These are phyloP conservation scores for Leistus spinibarbis DNA, from an alignment of 2,888 invertebrate species.

Conservation along the genomic window DNA sequence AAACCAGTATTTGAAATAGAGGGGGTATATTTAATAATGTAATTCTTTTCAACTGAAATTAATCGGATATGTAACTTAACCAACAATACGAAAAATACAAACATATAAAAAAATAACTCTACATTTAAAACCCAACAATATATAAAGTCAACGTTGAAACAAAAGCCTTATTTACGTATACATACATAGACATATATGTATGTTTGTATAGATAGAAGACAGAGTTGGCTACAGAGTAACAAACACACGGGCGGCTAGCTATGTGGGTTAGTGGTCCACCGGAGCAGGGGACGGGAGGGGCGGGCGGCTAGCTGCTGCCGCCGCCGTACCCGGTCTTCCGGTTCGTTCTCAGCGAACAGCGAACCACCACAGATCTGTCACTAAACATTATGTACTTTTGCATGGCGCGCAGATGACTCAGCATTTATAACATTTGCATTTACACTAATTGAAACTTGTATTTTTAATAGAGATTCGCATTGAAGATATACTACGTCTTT, in stretches of 20 bases:
- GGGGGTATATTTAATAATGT: too few relatives aligned
- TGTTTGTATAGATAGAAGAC: background rate
- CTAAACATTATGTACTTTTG: background rate
- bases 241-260: constrained; percentile 48
- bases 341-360: background rate
- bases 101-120: too few relatives aligned
- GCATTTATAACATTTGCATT: background rate
- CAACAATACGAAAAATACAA: too few relatives aligned
- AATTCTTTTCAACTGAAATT: too few relatives aligned
- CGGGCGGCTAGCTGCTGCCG: background rate
- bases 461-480: too few relatives aligned
- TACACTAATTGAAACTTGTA: background rate
- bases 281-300: constrained; percentile 36
- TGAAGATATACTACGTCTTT: too few relatives aligned
- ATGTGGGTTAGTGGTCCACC: constrained; percentile 55
- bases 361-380: background rate
- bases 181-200: background rate
- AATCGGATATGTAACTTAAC: too few relatives aligned
- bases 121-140: too few relatives aligned
- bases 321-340: constrained; percentile 4
- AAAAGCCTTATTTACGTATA: background rate
- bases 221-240: background rate
- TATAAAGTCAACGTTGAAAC: background rate
- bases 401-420: background rate
- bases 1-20: too few relatives aligned